Evolutionary conservation across 1,140 invertebrate species (phyloP).

Genomic region (Hyposmocoma kahamanoa): DNA sequence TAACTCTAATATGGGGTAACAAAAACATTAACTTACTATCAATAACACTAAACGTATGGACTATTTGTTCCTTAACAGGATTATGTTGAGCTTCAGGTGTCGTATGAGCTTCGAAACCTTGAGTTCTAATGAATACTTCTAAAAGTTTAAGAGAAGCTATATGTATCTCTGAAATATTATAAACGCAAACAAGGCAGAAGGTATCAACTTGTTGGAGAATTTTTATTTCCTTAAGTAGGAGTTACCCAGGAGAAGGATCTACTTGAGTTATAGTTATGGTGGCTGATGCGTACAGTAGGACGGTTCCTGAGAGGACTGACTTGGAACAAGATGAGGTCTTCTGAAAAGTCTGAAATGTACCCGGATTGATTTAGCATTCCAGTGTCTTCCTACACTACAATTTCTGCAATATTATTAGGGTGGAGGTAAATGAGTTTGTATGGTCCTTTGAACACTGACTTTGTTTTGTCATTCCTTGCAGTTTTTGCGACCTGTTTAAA

Average conservation of each 20-base stretch:
- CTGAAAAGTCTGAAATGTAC: neutral
- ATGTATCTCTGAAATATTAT: no score
- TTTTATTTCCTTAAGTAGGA: neutral
- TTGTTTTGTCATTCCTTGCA: conserved; percentile 21
- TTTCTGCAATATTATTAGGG: conserved; percentile 25
- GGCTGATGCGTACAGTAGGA: neutral
- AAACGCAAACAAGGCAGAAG: conserved; percentile 13
- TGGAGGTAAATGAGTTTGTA: conserved; percentile 28
- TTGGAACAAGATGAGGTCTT: neutral
- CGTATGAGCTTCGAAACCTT: no score
- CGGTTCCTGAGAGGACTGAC: neutral
- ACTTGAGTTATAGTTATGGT: neutral
- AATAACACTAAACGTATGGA: no score
- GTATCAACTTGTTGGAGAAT: conserved; percentile 11
- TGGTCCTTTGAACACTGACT: conserved; percentile 25
- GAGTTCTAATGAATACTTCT: no score
- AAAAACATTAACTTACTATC: no score
- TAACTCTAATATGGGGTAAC: no score
- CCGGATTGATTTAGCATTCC: conserved; percentile 8
- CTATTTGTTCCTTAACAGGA: no score
- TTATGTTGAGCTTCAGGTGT: no score
- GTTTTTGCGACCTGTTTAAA: conserved; percentile 28
- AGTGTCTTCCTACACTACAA: conserved; percentile 25
- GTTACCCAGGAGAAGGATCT: neutral
- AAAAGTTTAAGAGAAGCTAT: no score